Evolutionary conservation across 1,140 invertebrate genomes (phyloP).

Genomic region (Trachelipus rathkii): DNA sequence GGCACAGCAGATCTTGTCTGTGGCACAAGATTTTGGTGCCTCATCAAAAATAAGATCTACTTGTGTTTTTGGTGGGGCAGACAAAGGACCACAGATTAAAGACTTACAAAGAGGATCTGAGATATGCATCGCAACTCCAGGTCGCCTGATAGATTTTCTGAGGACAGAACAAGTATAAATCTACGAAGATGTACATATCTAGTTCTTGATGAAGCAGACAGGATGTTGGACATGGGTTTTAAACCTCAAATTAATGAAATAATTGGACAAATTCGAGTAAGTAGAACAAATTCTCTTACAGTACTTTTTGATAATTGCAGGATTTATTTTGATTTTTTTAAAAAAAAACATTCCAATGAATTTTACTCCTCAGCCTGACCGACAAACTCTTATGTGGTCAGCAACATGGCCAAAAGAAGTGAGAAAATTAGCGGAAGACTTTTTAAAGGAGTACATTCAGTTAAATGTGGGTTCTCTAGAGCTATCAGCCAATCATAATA

Average conservation of each 20-base stretch:
- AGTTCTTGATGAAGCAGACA: slow-evolving; percentile 94
- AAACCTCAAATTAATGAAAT: slow-evolving; percentile 97
- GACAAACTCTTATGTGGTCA: slow-evolving; percentile 81
- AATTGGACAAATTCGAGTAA: slow-evolving; percentile 80
- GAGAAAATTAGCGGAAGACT: slow-evolving; percentile 85
- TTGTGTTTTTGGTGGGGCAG: slow-evolving; percentile 93
- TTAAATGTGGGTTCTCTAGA: slow-evolving; percentile 91
- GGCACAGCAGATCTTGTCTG: slow-evolving; percentile 93
- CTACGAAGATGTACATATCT: slow-evolving; percentile 84
- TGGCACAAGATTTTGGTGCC: slow-evolving; percentile 83
- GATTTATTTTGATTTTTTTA: background rate
- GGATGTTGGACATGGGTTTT: slow-evolving; percentile 99
- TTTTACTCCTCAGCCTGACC: slow-evolving; percentile 53
- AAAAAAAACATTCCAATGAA: background rate
- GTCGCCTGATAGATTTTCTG: slow-evolving; percentile 93
- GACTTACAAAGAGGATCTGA: slow-evolving; percentile 42
- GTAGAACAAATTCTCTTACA: too few relatives aligned
- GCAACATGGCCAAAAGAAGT: slow-evolving; percentile 99
- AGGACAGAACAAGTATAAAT: slow-evolving; percentile 85
- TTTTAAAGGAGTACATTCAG: slow-evolving; percentile 80
- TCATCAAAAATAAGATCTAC: slow-evolving; percentile 79
- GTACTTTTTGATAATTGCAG: background rate
- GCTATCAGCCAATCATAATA: slow-evolving; percentile 94
- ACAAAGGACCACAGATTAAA: slow-evolving; percentile 77
- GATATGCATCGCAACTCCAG: slow-evolving; percentile 64